These are phyloP conservation scores for Lordiphosa fenestrarum DNA, from an alignment of 2,888 invertebrate genomes.

Conservation along the genomic window DNA sequence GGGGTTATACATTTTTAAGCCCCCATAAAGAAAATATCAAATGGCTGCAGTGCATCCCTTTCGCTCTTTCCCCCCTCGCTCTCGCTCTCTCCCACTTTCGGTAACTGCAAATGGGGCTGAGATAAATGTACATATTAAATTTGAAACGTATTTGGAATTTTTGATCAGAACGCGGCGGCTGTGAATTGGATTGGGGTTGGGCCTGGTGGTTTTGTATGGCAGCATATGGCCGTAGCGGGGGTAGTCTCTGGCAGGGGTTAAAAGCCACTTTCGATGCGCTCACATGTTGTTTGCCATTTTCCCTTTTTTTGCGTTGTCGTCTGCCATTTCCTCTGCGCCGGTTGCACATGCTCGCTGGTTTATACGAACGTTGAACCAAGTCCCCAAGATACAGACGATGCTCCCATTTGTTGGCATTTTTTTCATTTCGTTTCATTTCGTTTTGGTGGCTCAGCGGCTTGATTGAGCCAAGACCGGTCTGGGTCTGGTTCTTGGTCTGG, in stretches of 20 bases:
- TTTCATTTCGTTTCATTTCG: conserved; percentile 39
- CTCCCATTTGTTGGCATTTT: conserved; percentile 11
- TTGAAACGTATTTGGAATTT: conserved; percentile 77
- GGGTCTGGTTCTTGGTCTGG: conserved; percentile 3
- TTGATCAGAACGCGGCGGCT: conserved; percentile 60
- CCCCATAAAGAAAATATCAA: conserved; percentile 66
- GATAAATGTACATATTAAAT: conserved; percentile 74
- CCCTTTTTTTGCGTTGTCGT: conserved; percentile 8
- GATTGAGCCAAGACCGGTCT: conserved; percentile 24
- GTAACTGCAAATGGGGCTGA: conserved; percentile 31
- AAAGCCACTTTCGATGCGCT: conserved; percentile 38
- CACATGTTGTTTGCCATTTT: conserved; percentile 24
- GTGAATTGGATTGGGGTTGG: conserved; percentile 4
- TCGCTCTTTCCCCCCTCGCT: background rate
- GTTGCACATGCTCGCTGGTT: conserved; percentile 29
- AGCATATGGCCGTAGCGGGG: conserved; percentile 35
- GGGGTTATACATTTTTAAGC: conserved; percentile 72
- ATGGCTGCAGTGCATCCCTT: conserved; percentile 40
- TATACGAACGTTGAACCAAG: conserved; percentile 19
- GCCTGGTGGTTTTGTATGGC: conserved; percentile 6
- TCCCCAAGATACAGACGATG: conserved; percentile 26
- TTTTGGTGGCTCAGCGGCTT: conserved; percentile 38
- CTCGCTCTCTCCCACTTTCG: background rate
- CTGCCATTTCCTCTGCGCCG: conserved; percentile 25
- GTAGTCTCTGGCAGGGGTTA: conserved; percentile 33